phyloP scores from a whole-genome alignment of 2,888 invertebrate species.

The Andrena camellia region DNA sequence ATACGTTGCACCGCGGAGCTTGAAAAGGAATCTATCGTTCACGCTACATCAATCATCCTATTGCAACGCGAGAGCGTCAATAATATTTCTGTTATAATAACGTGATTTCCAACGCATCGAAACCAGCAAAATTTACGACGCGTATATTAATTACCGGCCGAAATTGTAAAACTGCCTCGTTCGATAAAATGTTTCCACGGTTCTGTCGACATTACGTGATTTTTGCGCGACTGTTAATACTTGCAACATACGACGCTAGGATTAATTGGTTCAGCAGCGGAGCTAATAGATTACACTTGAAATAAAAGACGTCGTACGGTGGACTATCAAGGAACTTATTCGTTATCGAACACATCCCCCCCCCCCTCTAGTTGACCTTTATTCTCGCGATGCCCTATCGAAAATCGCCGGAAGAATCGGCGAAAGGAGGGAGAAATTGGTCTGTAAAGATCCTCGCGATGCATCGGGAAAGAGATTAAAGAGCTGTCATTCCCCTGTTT shows the following conservation, averaged over 20 bases:
- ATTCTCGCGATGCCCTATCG: not conserved
- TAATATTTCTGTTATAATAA: constrained; percentile 35
- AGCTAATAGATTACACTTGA: not conserved
- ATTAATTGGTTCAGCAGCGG: not conserved
- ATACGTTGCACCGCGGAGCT: constrained; percentile 26
- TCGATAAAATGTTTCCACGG: not conserved
- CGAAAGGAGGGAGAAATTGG: constrained; percentile 50
- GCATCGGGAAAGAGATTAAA: constrained; percentile 64
- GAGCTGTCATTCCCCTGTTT: constrained; percentile 60
- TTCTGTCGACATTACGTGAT: not conserved
- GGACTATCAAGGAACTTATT: constrained; percentile 1
- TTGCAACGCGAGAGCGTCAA: constrained; percentile 33
- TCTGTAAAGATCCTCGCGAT: constrained; percentile 47
- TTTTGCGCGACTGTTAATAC: not conserved
- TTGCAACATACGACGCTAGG: not conserved
- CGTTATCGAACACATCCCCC: not conserved
- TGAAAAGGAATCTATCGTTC: constrained; percentile 51
- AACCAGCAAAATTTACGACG: not conserved
- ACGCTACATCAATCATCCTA: constrained; percentile 56
- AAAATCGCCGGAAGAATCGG: constrained; percentile 42
- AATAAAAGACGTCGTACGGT: not conserved
- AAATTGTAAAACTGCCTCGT: constrained; percentile 30
- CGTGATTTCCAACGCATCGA: constrained; percentile 19
- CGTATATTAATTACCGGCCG: constrained; percentile 42
- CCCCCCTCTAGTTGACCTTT: not conserved